Percentiles rank a stretch among this genome's conserved stretches.
Conservation (phyloP, 2,888 invertebrate species). For the Calliphora vomitoria region DNA sequence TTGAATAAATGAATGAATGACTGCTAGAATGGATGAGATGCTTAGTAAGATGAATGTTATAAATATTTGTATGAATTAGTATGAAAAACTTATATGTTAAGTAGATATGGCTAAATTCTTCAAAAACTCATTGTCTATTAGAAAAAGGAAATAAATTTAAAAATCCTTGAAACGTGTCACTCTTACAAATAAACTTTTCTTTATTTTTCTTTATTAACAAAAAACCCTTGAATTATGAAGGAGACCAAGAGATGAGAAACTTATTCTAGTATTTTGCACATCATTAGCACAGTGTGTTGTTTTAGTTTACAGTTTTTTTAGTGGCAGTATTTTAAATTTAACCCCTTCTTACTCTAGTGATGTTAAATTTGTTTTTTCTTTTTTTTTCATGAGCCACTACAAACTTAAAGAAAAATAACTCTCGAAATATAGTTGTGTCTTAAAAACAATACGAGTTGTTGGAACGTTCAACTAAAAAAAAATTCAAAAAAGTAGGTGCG, state of each 20-base stretch:
- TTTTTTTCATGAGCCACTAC: neutral
- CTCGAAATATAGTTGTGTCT: slow-evolving; percentile 54
- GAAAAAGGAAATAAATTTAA: slow-evolving; percentile 22
- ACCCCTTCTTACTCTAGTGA: slow-evolving; percentile 41
- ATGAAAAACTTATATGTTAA: neutral
- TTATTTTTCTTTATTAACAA: slow-evolving; percentile 27
- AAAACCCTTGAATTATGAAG: slow-evolving; percentile 51
- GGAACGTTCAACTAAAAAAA: neutral
- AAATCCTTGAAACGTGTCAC: slow-evolving; percentile 58
- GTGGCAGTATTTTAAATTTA: slow-evolving; percentile 41
- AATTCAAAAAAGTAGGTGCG: neutral
- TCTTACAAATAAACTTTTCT: slow-evolving; percentile 18
- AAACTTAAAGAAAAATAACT: slow-evolving; percentile 28
- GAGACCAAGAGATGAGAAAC: slow-evolving; percentile 1
- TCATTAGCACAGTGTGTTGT: slow-evolving; percentile 80
- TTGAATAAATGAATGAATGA: slow-evolving; percentile 30
- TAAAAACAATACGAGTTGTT: slow-evolving; percentile 52
- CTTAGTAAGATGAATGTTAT: slow-evolving; percentile 16
- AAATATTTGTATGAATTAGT: slow-evolving; percentile 43
- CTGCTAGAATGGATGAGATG: neutral
- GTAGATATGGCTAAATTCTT: neutral
- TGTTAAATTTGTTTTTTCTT: neutral
- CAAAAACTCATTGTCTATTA: neutral
- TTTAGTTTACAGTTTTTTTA: slow-evolving; percentile 67
- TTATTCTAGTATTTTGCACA: slow-evolving; percentile 79